These are phyloP conservation scores for Parazoanthus darwini DNA, from an alignment of 92 coral and sea anemone genomes.

Conservation along the genomic window DNA sequence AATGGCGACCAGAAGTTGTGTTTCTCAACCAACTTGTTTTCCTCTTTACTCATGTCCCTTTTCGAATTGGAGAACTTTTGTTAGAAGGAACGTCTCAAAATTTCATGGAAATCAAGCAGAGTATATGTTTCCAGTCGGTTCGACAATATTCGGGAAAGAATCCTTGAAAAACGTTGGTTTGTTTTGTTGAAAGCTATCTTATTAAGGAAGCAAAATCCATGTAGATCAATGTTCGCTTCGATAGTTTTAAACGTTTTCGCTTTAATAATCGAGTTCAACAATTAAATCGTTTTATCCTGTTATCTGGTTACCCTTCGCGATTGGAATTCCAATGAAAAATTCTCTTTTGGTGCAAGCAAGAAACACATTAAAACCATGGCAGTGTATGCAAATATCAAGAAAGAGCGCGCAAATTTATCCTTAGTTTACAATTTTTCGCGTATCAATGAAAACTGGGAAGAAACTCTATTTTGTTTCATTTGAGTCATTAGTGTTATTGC, in stretches of 20 bases:
- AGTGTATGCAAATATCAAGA: not conserved
- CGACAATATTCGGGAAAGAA: no score
- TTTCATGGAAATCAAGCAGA: not conserved
- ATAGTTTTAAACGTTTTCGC: not conserved
- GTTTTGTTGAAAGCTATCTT: slow-evolving; percentile 24
- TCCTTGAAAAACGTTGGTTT: not conserved
- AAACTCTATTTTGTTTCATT: no score
- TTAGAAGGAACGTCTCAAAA: not conserved
- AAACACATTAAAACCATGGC: slow-evolving; percentile 14
- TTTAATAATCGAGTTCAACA: not conserved
- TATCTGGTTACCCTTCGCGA: not conserved
- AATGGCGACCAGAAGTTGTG: slow-evolving; percentile 13
- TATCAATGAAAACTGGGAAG: no score
- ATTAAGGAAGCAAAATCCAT: slow-evolving; percentile 9
- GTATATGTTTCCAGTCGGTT: no score
- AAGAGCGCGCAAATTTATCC: no score
- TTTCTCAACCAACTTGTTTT: not conserved
- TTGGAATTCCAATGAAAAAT: not conserved
- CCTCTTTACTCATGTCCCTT: not conserved
- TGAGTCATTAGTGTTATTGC: no score
- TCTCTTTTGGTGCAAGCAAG: slow-evolving; percentile 13
- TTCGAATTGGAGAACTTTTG: not conserved
- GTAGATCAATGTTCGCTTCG: not conserved
- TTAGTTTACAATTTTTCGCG: no score
- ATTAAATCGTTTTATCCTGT: not conserved